These are phyloP conservation scores for Mycetomoellerius zeteki DNA, from an alignment of 1,140 invertebrate genomes.

Conservation along the genomic window DNA sequence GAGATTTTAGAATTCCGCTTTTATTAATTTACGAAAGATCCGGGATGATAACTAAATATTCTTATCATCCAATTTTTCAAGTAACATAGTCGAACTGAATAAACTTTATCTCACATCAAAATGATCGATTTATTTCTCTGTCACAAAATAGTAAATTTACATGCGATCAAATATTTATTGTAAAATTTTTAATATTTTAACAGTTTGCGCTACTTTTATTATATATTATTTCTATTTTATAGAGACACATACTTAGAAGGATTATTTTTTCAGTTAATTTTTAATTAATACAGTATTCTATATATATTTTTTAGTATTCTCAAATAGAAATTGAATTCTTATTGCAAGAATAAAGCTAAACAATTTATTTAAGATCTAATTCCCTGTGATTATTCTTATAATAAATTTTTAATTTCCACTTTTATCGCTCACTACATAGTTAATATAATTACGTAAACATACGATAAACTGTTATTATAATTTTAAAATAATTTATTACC, in stretches of 20 bases:
- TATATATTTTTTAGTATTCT: not conserved
- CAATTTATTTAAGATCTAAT: not conserved
- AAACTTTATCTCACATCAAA: constrained; percentile 50
- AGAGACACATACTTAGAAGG: not conserved
- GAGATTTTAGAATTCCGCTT: constrained; percentile 40
- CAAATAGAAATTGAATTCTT: constrained; percentile 1
- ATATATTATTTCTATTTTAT: constrained; percentile 1
- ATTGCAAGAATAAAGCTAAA: not conserved
- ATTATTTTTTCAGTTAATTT: constrained; percentile 22
- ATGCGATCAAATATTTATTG: constrained; percentile 6
- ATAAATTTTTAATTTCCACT: not conserved
- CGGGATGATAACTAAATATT: not conserved
- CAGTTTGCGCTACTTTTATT: not conserved
- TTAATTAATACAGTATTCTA: constrained; percentile 12
- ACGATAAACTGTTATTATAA: not conserved
- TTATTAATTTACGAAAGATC: constrained; percentile 36
- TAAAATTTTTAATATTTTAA: not conserved
- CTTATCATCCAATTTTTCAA: constrained; percentile 47
- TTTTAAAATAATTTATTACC: not conserved
- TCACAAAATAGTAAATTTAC: constrained; percentile 18
- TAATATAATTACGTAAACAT: constrained; percentile 13
- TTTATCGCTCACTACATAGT: not conserved
- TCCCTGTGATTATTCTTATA: not conserved
- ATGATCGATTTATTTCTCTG: constrained; percentile 29
- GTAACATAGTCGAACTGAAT: constrained; percentile 48